Percentiles rank a stretch among this genome's conserved stretches.
These are phyloP conservation scores for silkworm (Bombyx mori) DNA, from an alignment of 1,140 invertebrate genomes.

Conservation along the genomic window ASM3026992v2 NC_085114.1:9458501-9459000, in stretches of 20 bases:
- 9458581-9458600: no score
- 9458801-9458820: slow-evolving; percentile 92
- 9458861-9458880: slow-evolving; percentile 85
- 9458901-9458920: slow-evolving; percentile 96
- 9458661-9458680: no score
- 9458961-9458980: slow-evolving; percentile 83
- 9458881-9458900: slow-evolving; percentile 98
- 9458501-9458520: no score
- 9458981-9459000: background rate
- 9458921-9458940: slow-evolving; percentile 95
- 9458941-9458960: slow-evolving; percentile 92
- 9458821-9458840: slow-evolving; percentile 77
- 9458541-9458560: no score
- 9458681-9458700: slow-evolving; percentile 13
- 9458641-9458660: no score
- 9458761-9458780: slow-evolving; percentile 94
- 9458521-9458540: no score
- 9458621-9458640: no score
- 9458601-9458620: no score
- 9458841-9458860: slow-evolving; percentile 72
- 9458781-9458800: slow-evolving; percentile 94
- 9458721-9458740: slow-evolving; percentile 93
- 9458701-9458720: slow-evolving; percentile 84
- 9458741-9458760: slow-evolving; percentile 95
- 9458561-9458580: no score